Evolutionary conservation across 2,888 invertebrate genomes (phyloP).

Genomic region (Taenaris catops): DNA sequence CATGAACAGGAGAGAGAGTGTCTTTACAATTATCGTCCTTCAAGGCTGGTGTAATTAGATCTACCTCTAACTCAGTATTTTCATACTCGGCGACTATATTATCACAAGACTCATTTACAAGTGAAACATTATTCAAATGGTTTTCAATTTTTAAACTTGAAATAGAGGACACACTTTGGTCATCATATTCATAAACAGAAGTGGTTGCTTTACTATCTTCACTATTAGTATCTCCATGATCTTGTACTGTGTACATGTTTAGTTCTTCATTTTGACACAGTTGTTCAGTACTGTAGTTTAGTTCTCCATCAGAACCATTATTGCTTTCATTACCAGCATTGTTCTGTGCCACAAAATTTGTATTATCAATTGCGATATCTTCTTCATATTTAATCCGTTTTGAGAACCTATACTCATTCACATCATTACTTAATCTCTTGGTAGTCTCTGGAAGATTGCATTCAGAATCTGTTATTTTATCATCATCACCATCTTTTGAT

Average conservation of each 20-base stretch:
- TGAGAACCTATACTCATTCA: slow-evolving; percentile 43
- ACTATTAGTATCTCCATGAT: slow-evolving; percentile 57
- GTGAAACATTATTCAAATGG: slow-evolving; percentile 40
- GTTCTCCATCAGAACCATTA: slow-evolving; percentile 50
- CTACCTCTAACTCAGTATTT: slow-evolving; percentile 23
- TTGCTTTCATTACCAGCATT: slow-evolving; percentile 33
- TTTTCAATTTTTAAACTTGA: slow-evolving; percentile 63
- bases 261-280: slow-evolving; percentile 47
- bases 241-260: slow-evolving; percentile 45
- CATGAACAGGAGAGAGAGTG: slow-evolving; percentile 23
- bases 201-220: slow-evolving; percentile 60
- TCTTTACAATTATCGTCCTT: slow-evolving; percentile 27
- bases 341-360: slow-evolving; percentile 38
- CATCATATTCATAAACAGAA: slow-evolving; percentile 66
- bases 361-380: slow-evolving; percentile 42
- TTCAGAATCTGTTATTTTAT: slow-evolving; percentile 46
- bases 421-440: slow-evolving; percentile 57
- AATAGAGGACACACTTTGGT: slow-evolving; percentile 55
- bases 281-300: slow-evolving; percentile 47
- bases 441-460: slow-evolving; percentile 43
- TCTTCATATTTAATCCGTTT: slow-evolving; percentile 64
- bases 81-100: slow-evolving; percentile 26
- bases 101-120: slow-evolving; percentile 37
- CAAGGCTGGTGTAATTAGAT: slow-evolving; percentile 27
- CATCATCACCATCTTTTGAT: slow-evolving; percentile 54